Percentiles rank a stretch among this genome's conserved stretches.
Conservation (phyloP, 2,113 vertebrate genomes). For the Puffinus mauretanicus region DNA sequence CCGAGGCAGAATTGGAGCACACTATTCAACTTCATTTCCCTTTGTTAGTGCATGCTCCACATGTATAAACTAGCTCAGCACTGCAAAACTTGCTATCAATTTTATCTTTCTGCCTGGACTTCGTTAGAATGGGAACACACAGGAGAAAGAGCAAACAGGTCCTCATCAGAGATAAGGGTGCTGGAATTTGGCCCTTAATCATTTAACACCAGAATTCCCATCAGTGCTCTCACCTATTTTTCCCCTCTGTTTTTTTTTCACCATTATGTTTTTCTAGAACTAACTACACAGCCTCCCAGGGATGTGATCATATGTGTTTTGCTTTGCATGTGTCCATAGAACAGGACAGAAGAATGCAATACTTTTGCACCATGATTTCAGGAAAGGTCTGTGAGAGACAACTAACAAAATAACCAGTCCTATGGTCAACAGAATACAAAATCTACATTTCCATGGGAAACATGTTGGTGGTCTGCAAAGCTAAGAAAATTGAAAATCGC, state of each 20-base stretch:
- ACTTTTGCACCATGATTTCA: neutral
- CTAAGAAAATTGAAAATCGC: conserved; percentile 19
- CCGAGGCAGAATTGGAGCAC: neutral
- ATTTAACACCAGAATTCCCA: neutral
- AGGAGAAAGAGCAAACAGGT: neutral
- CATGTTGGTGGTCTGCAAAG: conserved; percentile 47
- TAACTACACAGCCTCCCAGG: neutral
- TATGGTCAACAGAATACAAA: neutral
- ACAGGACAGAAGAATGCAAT: neutral
- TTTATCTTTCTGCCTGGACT: neutral
- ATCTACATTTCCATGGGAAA: conserved; percentile 40
- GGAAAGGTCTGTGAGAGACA: neutral
- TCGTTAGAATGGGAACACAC: neutral
- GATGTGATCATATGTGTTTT: neutral
- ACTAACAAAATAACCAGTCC: neutral
- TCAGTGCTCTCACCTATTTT: neutral
- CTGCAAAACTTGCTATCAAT: neutral
- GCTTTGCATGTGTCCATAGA: neutral
- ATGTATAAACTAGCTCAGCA: neutral
- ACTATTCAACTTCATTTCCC: neutral
- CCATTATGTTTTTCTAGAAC: neutral
- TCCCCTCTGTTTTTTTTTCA: neutral
- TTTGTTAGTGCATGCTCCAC: neutral
- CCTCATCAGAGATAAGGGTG: neutral
- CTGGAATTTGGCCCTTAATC: neutral